phyloP scores from a whole-genome alignment of 2,888 invertebrate genomes.

The Pyralis farinalis region DNA sequence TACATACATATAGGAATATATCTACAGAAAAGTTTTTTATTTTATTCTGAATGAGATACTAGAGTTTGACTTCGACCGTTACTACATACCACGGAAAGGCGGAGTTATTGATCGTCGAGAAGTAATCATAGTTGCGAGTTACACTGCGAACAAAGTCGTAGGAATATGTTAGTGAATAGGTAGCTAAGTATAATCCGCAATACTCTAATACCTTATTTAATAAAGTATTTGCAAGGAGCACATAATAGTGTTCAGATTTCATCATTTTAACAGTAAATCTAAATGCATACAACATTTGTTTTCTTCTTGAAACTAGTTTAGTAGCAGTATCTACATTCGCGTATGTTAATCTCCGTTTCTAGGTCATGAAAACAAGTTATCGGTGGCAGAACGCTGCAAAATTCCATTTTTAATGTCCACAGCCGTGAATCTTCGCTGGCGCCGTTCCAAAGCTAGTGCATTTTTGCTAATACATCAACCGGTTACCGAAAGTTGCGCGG shows the following conservation, averaged over 20 bases:
- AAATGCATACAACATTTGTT: slow-evolving; percentile 1
- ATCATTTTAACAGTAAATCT: not conserved
- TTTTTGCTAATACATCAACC: slow-evolving; percentile 51
- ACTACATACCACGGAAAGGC: no score
- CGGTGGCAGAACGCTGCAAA: slow-evolving; percentile 15
- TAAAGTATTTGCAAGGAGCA: not conserved
- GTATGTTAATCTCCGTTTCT: slow-evolving; percentile 4
- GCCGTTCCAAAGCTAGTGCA: slow-evolving; percentile 35
- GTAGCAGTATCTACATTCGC: not conserved
- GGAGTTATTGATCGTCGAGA: no score
- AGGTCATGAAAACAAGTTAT: slow-evolving; percentile 9
- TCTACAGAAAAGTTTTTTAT: no score
- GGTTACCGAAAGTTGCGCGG: slow-evolving; percentile 63
- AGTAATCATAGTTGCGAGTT: no score
- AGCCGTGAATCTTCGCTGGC: slow-evolving; percentile 32
- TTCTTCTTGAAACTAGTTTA: not conserved
- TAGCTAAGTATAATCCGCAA: no score
- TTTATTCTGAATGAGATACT: no score
- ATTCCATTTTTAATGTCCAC: slow-evolving; percentile 44
- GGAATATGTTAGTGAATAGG: no score
- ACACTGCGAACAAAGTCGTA: no score
- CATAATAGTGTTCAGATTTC: no score
- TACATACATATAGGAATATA: no score
- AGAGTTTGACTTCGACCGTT: no score
- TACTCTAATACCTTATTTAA: no score